Evolutionary conservation across 2,888 invertebrate species (phyloP).

Genomic region (Dioctria linearis): DNA sequence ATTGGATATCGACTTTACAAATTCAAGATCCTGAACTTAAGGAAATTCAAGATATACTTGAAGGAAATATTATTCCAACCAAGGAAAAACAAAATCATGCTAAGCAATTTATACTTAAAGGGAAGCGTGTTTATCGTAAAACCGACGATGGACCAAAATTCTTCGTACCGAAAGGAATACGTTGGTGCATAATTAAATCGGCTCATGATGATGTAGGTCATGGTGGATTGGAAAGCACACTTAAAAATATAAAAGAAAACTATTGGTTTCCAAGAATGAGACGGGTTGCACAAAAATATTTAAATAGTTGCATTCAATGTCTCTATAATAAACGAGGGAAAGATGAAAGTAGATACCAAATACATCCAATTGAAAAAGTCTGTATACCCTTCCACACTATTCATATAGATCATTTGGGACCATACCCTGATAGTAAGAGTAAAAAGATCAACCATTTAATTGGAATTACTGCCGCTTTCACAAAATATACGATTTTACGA

Average conservation of each 20-base stretch:
- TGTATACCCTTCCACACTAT: slow-evolving; percentile 15
- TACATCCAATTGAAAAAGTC: slow-evolving; percentile 55
- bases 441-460: slow-evolving; percentile 8
- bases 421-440: slow-evolving; percentile 17
- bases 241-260: slow-evolving; percentile 41
- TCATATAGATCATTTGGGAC: slow-evolving; percentile 43
- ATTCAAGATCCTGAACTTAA: not conserved
- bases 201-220: slow-evolving; percentile 57
- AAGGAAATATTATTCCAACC: not conserved
- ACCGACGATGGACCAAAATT: not conserved
- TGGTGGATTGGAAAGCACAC: slow-evolving; percentile 51
- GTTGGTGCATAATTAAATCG: slow-evolving; percentile 35
- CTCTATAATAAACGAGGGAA: slow-evolving; percentile 53
- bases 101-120: not conserved
- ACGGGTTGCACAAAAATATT: slow-evolving; percentile 48
- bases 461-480: slow-evolving; percentile 22
- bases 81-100: not conserved
- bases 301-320: slow-evolving; percentile 55
- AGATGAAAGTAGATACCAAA: slow-evolving; percentile 29
- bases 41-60: not conserved
- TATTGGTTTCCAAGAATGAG: slow-evolving; percentile 55
- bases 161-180: not conserved
- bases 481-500: slow-evolving; percentile 15
- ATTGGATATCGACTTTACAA: not conserved
- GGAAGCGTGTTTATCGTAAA: slow-evolving; percentile 23